A percentile compares a stretch with the other conserved stretches of the same genome.
phyloP scores from a whole-genome alignment of 1,140 invertebrate species.

The Camponotus vicinus region DNA sequence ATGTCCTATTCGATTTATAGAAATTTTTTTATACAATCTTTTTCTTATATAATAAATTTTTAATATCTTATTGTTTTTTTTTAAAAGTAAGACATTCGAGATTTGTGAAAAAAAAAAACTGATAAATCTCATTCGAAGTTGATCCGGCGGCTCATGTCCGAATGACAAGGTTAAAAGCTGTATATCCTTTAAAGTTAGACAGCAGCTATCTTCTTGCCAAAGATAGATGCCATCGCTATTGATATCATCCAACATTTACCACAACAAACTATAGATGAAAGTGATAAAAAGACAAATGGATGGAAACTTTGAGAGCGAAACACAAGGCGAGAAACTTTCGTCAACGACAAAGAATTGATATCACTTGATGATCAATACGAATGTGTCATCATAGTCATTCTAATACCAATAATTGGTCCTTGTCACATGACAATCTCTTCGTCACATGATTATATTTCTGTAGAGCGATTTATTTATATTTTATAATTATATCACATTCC shows the following conservation, averaged over 20 bases:
- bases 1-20: neutral
- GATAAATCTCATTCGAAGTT: too few species aligned
- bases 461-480: too few species aligned
- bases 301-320: neutral
- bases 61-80: neutral
- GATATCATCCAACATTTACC: neutral
- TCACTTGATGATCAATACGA: neutral
- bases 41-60: neutral
- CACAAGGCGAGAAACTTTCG: neutral
- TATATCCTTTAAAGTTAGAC: constrained; percentile 1
- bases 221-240: neutral
- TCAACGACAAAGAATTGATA: neutral
- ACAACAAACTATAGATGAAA: neutral
- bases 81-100: too few species aligned
- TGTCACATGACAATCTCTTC: neutral
- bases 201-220: neutral
- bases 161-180: neutral
- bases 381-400: neutral
- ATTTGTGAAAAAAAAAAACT: too few species aligned
- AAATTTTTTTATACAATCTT: neutral
- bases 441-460: neutral
- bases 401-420: neutral
- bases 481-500: too few species aligned
- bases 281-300: neutral
- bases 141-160: too few species aligned